phyloP scores from a whole-genome alignment of 2,113 vertebrate species.

The Takifugu bimaculatus region DNA sequence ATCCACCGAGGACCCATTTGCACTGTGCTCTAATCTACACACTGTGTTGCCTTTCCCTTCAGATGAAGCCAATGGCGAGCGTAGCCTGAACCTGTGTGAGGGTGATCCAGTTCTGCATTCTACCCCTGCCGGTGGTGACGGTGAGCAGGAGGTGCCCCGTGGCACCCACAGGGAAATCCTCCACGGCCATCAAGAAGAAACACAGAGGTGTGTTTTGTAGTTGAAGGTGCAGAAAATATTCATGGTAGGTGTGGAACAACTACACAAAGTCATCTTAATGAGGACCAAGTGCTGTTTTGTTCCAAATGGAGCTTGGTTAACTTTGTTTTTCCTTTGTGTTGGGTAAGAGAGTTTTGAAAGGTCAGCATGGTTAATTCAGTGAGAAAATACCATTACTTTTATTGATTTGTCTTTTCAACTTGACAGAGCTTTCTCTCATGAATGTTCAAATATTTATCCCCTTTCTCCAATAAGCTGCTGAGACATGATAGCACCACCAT shows the following conservation, averaged over 20 bases:
- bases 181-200: constrained; percentile 24
- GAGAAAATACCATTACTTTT: constrained; percentile 42
- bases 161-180: constrained; percentile 30
- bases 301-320: constrained; percentile 4
- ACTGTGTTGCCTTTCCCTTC: neutral
- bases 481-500: constrained; percentile 18
- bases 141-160: constrained; percentile 66
- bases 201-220: constrained; percentile 45
- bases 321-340: constrained; percentile 5
- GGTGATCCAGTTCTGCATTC: constrained; percentile 29
- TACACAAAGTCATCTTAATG: neutral
- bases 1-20: neutral
- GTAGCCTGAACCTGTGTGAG: constrained; percentile 19
- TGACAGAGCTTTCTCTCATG: constrained; percentile 15
- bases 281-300: neutral
- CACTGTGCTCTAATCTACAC: neutral
- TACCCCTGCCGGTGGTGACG: constrained; percentile 16
- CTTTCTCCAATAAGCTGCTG: constrained; percentile 25
- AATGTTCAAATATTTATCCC: constrained; percentile 33
- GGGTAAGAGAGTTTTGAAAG: constrained; percentile 14
- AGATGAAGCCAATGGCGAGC: constrained; percentile 25
- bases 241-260: neutral
- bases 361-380: constrained; percentile 26
- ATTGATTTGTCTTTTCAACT: constrained; percentile 41
- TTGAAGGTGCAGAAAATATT: neutral